A percentile compares a stretch with the other conserved stretches of the same genome.
Conservation (phyloP, 2,797 vertebrate species). For the Rhinella marina region DNA sequence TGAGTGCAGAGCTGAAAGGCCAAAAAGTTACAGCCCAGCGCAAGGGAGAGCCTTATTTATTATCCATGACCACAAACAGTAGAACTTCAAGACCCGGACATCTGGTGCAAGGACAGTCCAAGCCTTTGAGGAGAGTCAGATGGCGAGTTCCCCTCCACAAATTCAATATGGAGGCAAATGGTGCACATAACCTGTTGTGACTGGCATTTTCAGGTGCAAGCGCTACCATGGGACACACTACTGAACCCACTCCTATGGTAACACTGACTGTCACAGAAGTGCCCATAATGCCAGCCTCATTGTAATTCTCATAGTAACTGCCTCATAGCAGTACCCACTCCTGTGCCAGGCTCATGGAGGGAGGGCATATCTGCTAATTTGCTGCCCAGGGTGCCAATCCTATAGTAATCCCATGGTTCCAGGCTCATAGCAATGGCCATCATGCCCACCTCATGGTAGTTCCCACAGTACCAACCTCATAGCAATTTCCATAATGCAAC, state of each 20-base stretch:
- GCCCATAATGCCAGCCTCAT: not conserved
- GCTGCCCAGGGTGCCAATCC: not conserved
- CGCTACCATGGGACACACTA: no score
- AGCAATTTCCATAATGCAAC: not conserved
- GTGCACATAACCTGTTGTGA: no score
- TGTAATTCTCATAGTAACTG: not conserved
- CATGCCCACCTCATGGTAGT: not conserved
- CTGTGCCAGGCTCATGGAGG: not conserved
- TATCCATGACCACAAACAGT: not conserved
- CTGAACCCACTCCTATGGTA: no score
- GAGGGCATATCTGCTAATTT: no score
- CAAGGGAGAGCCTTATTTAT: not conserved
- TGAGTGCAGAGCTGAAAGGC: not conserved
- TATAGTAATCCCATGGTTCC: not conserved
- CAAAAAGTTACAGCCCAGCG: not conserved
- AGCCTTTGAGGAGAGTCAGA: not conserved
- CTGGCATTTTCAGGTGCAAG: no score
- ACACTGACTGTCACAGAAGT: no score
- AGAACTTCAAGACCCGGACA: not conserved
- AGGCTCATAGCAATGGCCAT: not conserved
- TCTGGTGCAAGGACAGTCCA: not conserved
- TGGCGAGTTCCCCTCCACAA: no score
- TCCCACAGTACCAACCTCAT: not conserved
- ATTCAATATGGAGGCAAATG: no score
- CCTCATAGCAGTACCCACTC: not conserved